Conservation (phyloP, 2,113 vertebrate species). For the Coregonus clupeaformis region DNA sequence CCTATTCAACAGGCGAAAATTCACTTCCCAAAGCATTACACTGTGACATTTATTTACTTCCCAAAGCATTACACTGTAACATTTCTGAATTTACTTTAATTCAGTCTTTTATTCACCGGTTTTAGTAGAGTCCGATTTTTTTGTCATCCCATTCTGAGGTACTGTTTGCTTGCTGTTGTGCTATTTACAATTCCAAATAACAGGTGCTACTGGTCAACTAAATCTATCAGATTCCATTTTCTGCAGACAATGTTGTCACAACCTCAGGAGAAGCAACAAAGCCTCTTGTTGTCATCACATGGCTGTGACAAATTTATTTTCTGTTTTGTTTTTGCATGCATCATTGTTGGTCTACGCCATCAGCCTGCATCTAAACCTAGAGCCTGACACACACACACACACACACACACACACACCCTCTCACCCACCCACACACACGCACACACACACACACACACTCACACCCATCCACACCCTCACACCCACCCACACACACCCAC, state of each 20-base stretch:
- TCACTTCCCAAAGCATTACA: background rate
- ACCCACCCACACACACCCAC: too few species aligned
- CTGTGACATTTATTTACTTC: background rate
- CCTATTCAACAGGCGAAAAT: background rate
- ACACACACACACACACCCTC: background rate
- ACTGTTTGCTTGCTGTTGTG: constrained; percentile 42
- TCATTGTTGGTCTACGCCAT: constrained; percentile 26
- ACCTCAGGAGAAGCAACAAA: constrained; percentile 70
- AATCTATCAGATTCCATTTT: constrained; percentile 54
- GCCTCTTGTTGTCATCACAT: constrained; percentile 28
- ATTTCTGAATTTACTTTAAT: background rate
- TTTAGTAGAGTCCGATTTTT: background rate
- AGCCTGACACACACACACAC: background rate
- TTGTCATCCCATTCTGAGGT: background rate
- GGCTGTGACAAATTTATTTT: background rate
- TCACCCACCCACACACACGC: background rate
- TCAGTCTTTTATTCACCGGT: background rate
- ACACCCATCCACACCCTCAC: too few species aligned
- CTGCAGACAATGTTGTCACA: constrained; percentile 40
- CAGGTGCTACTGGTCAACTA: constrained; percentile 70
- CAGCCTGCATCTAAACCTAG: constrained; percentile 11
- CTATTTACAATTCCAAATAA: constrained; percentile 56
- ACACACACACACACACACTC: background rate
- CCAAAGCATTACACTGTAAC: background rate
- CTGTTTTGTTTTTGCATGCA: constrained; percentile 33